phyloP scores from a whole-genome alignment of 2,113 vertebrate species.

The Rhabdomys dilectus region DNA sequence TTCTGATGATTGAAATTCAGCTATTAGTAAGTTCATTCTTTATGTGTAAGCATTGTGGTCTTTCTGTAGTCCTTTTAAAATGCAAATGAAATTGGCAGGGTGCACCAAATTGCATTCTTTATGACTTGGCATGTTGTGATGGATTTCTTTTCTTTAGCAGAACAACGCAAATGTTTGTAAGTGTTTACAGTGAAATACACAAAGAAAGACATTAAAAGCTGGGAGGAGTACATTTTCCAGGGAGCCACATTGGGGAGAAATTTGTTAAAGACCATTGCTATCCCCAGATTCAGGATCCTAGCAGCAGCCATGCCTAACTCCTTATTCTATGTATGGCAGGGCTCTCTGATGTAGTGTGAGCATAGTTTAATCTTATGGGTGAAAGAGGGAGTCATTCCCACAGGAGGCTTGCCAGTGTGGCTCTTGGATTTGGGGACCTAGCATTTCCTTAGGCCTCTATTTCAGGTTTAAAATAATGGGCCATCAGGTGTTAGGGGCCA shows the following conservation, averaged over 20 bases:
- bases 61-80: slow-evolving; percentile 65
- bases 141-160: slow-evolving; percentile 39
- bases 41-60: slow-evolving; percentile 47
- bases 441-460: neutral
- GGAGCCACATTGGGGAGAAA: neutral
- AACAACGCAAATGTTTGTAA: slow-evolving; percentile 45
- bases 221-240: neutral
- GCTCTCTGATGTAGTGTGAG: neutral
- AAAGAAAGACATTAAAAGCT: slow-evolving; percentile 9
- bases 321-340: neutral
- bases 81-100: slow-evolving; percentile 39
- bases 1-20: slow-evolving; percentile 59
- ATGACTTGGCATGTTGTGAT: slow-evolving; percentile 18
- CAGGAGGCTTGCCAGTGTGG: neutral
- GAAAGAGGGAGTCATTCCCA: neutral
- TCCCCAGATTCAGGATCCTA: neutral
- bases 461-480: neutral
- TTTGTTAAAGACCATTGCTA: neutral
- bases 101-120: slow-evolving; percentile 46
- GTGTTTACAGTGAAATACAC: neutral
- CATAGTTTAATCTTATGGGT: neutral
- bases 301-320: neutral
- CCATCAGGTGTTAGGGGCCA: neutral
- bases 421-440: neutral
- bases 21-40: slow-evolving; percentile 54